Evolutionary conservation across 1,140 invertebrate species (phyloP).

Genomic region (Lutraria rhynchaena): DNA sequence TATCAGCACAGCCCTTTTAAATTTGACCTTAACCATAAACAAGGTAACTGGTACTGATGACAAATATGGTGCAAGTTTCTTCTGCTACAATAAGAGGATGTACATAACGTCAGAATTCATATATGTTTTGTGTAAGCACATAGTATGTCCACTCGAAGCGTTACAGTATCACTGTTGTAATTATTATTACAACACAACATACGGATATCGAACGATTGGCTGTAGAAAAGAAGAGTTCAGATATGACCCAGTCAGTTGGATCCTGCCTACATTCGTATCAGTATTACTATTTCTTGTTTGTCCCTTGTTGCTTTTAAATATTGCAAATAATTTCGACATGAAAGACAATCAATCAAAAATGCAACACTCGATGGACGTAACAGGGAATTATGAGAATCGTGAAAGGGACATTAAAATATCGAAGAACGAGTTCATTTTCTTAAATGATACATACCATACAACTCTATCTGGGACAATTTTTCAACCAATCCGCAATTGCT

Average conservation of each 20-base stretch:
- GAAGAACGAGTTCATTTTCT: not conserved
- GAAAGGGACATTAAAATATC: no score
- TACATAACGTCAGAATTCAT: slow-evolving; percentile 6
- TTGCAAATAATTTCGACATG: not conserved
- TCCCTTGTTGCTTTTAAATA: slow-evolving; percentile 33
- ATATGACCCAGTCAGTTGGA: slow-evolving; percentile 32
- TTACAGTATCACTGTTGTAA: slow-evolving; percentile 30
- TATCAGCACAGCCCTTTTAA: slow-evolving; percentile 19
- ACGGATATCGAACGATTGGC: not conserved
- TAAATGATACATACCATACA: slow-evolving; percentile 7
- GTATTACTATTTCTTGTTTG: slow-evolving; percentile 18
- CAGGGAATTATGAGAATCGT: no score
- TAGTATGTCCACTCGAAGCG: slow-evolving; percentile 42
- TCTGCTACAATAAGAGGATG: slow-evolving; percentile 37
- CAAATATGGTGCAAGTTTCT: slow-evolving; percentile 31
- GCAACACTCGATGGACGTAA: no score
- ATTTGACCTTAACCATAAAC: slow-evolving; percentile 5
- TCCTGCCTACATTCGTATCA: slow-evolving; percentile 26
- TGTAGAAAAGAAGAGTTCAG: not conserved
- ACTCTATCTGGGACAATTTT: slow-evolving; percentile 12
- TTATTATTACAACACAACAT: slow-evolving; percentile 4
- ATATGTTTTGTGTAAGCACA: slow-evolving; percentile 48
- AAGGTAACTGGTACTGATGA: not conserved
- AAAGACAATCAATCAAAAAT: no score
- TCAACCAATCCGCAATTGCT: not conserved